Evolutionary conservation across 2,113 vertebrate genomes (phyloP).

Genomic region (Lonchura striata): DNA sequence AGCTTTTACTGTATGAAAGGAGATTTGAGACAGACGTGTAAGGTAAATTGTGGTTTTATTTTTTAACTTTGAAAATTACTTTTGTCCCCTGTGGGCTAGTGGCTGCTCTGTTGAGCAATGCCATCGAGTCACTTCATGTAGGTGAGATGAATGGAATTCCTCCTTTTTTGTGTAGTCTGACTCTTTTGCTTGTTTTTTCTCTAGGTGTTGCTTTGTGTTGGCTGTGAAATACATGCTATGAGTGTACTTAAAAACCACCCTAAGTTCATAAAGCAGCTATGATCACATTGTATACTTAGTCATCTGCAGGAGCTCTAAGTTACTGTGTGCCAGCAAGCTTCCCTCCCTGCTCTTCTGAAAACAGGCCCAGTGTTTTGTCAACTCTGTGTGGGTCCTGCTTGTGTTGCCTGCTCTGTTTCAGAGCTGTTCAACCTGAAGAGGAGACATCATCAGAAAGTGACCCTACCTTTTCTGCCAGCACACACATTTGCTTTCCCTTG

Average conservation of each 20-base stretch:
- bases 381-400: conserved; percentile 27
- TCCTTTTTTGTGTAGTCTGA: background rate
- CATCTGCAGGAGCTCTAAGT: conserved; percentile 15
- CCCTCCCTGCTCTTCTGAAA: conserved; percentile 5
- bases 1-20: background rate
- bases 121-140: rapidly evolving
- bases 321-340: background rate
- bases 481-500: background rate
- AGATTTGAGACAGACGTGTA: background rate
- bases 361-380: conserved; percentile 29
- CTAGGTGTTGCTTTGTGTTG: background rate
- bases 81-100: background rate
- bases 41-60: background rate
- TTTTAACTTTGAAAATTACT: background rate
- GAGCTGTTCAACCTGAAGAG: background rate
- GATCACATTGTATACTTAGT: background rate
- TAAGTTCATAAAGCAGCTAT: background rate
- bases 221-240: background rate
- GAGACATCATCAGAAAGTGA: background rate
- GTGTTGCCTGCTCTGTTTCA: background rate
- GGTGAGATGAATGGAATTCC: background rate
- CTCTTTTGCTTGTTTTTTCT: background rate
- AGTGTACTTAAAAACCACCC: background rate
- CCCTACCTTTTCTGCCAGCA: background rate
- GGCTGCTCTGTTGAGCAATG: background rate